These are phyloP conservation scores for Dendrocincla fuliginosa DNA, from an alignment of 2,797 vertebrate species.

Conservation along the genomic window DNA sequence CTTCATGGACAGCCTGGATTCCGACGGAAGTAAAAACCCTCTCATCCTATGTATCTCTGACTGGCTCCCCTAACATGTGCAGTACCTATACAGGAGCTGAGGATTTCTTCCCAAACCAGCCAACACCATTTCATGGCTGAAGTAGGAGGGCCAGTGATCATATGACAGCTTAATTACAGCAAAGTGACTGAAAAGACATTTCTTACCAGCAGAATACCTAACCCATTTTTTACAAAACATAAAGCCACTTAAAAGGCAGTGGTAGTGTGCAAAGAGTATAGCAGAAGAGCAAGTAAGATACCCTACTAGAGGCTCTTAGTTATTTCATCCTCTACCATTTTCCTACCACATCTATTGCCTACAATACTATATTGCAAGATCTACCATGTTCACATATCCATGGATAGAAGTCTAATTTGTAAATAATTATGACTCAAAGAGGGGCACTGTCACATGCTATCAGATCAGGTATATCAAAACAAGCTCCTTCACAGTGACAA, in stretches of 20 bases:
- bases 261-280: neutral
- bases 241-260: neutral
- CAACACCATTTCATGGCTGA: neutral
- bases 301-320: neutral
- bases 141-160: neutral
- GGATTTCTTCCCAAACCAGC: neutral
- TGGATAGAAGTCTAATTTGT: neutral
- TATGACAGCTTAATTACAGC: neutral
- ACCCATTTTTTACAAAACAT: neutral
- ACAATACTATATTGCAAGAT: neutral
- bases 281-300: neutral
- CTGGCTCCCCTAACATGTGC: accelerated
- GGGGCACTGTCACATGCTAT: neutral
- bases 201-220: neutral
- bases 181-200: neutral
- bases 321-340: neutral
- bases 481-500: neutral
- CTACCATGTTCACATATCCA: neutral
- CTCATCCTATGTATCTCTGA: accelerated
- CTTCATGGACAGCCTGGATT: neutral
- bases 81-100: neutral
- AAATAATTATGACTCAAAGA: neutral
- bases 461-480: neutral
- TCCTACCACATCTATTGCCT: neutral
- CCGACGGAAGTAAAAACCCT: neutral